phyloP scores from a whole-genome alignment of 2,797 vertebrate species.

The Danio jaintianensis region DNA sequence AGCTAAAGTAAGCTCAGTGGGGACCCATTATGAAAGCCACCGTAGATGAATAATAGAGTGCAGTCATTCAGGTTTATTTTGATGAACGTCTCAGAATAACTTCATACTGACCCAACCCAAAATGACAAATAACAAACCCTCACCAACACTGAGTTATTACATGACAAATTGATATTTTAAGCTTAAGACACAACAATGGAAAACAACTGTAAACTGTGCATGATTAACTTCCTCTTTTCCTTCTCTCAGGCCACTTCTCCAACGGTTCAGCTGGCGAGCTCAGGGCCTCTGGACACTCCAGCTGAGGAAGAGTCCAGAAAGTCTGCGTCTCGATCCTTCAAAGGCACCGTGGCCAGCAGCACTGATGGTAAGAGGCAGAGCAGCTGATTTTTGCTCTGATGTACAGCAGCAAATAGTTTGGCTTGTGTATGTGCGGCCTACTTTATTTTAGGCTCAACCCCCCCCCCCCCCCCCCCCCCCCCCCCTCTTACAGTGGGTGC shows the following conservation, averaged over 20 bases:
- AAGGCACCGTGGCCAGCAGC: slow-evolving; percentile 90
- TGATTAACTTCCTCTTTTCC: background rate
- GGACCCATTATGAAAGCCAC: background rate
- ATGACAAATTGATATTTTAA: slow-evolving; percentile 22
- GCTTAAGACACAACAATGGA: slow-evolving; percentile 18
- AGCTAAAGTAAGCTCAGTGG: background rate
- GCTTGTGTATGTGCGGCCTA: background rate
- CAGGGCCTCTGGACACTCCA: slow-evolving; percentile 85
- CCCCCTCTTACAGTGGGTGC: background rate
- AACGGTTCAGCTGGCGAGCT: slow-evolving; percentile 75
- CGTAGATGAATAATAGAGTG: slow-evolving; percentile 25
- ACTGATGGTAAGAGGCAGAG: slow-evolving; percentile 86
- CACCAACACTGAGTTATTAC: background rate
- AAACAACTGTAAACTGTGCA: background rate
- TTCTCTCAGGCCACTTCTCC: slow-evolving; percentile 76
- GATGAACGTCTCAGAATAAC: slow-evolving; percentile 38
- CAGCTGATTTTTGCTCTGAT: background rate
- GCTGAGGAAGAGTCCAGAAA: slow-evolving; percentile 90
- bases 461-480: too few species aligned
- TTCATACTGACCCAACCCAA: slow-evolving; percentile 28
- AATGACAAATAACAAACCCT: slow-evolving; percentile 20
- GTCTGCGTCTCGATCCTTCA: slow-evolving; percentile 85
- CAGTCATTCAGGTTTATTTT: slow-evolving; percentile 17
- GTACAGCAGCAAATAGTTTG: background rate
- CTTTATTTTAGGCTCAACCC: background rate